Base-by-base conservation (phyloP, 2,113 vertebrate species). In the Silurus glanis region DNA sequence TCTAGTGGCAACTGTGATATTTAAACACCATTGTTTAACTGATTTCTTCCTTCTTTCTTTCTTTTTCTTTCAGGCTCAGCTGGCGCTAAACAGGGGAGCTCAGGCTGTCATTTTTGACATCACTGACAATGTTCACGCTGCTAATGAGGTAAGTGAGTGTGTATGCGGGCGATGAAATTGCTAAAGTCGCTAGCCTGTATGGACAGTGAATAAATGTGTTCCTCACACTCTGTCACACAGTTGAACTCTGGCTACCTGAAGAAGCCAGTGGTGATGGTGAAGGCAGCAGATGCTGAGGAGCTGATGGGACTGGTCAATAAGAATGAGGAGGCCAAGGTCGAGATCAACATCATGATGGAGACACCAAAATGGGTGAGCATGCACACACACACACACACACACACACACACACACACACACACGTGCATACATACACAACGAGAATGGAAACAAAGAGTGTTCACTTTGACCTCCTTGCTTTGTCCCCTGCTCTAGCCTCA, bases 221-320 rank as follows among this genome's bases (percentile, higher is more conserved):
- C 21, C 59, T 61, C 17, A 51, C 37, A 51, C n/a, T 75, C 9
- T 56, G 47, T 87, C 53, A 53, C 82, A 7, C 93, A 99, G 97
- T 92, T 98, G 80, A 94, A 96, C 71, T 94, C 95, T 0, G 93
- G 96, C 78, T 96, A 94, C 23, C 93, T 99, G 88, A 94, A 93
- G 19, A 95, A 94, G 87, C 98, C 98, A 0, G 98, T 99, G 69
- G 97, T 99, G 84, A 93, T 99, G 89, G 97, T 99, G 91, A 94
- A 96, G 91, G 97, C 96, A 28, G 89, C 89, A 0, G 94, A 97
- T 0, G 98, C 98, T 0, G 95, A 96, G 90, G 93, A 95, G 74
- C 93, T 99, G 90, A 99, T 99, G 98, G 95, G 95, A 0, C 95
- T 99, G 1, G 97, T 99, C 88, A 98, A 99, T 94, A 97, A 97